Evolutionary conservation across 2,888 invertebrate genomes (phyloP).

Genomic region (Julus scanicus): DNA sequence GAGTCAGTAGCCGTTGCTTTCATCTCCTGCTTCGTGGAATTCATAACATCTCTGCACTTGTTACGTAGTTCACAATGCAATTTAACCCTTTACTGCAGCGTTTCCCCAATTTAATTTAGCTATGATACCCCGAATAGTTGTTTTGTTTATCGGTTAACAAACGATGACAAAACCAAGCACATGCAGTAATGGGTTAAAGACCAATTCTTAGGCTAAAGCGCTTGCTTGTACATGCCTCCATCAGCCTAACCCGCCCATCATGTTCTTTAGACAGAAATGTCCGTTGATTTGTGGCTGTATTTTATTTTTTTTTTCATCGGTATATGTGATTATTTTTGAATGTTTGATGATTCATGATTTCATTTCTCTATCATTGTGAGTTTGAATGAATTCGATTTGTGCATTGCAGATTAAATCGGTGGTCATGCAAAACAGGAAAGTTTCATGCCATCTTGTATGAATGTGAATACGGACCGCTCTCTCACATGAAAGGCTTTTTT

Average conservation of each 20-base stretch:
- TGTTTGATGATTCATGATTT: slow-evolving; percentile 10
- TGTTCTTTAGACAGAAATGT: background rate
- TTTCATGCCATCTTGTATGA: background rate
- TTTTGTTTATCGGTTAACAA: too few species aligned
- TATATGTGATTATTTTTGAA: slow-evolving; percentile 30
- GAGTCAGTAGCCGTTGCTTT: background rate
- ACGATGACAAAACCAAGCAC: background rate
- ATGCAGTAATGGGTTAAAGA: background rate
- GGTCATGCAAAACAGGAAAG: background rate
- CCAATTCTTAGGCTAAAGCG: background rate
- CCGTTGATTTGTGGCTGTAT: slow-evolving; percentile 21
- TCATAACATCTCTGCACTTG: background rate
- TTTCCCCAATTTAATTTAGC: too few species aligned
- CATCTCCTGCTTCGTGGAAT: background rate
- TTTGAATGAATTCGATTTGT: background rate
- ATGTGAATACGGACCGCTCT: background rate
- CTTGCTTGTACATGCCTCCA: background rate
- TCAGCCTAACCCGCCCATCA: background rate
- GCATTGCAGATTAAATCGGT: background rate
- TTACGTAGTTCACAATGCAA: too few species aligned
- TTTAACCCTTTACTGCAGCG: too few species aligned
- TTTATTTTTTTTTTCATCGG: slow-evolving; percentile 27
- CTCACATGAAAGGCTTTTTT: background rate
- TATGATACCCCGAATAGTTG: too few species aligned
- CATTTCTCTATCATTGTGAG: background rate